Percentiles rank a stretch among this genome's conserved stretches.
Evolutionary conservation across 2,888 invertebrate genomes (phyloP).

Genomic region (Drosophila cyrtoloma): DNA sequence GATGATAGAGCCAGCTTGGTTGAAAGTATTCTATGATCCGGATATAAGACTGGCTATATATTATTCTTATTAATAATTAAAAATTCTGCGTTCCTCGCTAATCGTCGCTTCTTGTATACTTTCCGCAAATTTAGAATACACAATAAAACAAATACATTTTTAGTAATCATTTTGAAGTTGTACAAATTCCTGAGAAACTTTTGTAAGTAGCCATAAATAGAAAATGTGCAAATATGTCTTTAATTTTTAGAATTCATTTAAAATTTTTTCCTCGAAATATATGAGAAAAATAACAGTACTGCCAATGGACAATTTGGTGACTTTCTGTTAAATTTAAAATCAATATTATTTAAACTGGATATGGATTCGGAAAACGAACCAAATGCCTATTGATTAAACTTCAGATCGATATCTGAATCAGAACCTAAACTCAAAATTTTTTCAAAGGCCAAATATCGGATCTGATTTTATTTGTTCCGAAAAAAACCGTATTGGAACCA

Average conservation of each 20-base stretch:
- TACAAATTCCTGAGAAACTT: not conserved
- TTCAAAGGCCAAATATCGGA: too few species aligned
- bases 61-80: not conserved
- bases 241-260: not conserved
- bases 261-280: not conserved
- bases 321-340: not conserved
- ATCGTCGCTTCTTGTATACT: not conserved
- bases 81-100: not conserved
- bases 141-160: not conserved
- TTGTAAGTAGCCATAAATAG: too few species aligned
- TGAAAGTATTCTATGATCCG: not conserved
- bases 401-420: not conserved
- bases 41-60: not conserved
- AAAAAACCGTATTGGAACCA: too few species aligned
- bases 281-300: not conserved
- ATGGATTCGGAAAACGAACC: not conserved
- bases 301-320: not conserved
- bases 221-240: not conserved
- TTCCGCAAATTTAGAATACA: not conserved
- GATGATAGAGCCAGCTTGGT: not conserved
- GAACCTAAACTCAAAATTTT: too few species aligned
- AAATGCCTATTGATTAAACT: not conserved
- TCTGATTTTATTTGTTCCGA: too few species aligned
- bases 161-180: not conserved
- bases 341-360: not conserved